These are phyloP conservation scores for Saccostrea echinata DNA, from an alignment of 1,140 invertebrate genomes.

Conservation along the genomic window DNA sequence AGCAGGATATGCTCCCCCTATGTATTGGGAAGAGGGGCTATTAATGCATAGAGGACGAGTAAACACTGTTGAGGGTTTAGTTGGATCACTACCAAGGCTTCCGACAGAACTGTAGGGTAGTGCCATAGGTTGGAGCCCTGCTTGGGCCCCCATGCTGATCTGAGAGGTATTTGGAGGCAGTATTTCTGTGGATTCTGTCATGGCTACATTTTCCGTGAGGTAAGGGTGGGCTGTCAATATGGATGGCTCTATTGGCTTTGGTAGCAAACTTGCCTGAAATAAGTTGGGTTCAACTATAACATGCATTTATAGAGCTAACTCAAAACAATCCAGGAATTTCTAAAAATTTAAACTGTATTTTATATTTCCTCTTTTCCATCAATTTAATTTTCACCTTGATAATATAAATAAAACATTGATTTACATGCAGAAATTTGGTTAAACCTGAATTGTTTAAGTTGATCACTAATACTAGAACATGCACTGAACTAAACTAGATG, in stretches of 20 bases:
- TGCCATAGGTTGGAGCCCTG: conserved; percentile 12
- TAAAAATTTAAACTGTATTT: too few species aligned
- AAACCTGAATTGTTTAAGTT: background rate
- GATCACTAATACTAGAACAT: background rate
- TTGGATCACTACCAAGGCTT: background rate
- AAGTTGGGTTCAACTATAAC: conserved; percentile 37
- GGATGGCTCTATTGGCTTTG: conserved; percentile 63
- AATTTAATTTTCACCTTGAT: background rate
- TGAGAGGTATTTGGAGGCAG: conserved; percentile 10
- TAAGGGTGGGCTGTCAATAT: conserved; percentile 37
- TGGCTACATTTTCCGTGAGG: conserved; percentile 17
- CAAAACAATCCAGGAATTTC: conserved; percentile 28
- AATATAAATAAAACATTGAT: background rate
- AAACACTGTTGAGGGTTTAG: background rate
- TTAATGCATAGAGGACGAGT: background rate
- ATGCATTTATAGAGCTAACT: conserved; percentile 36
- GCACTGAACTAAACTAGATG: background rate
- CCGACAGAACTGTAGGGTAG: background rate
- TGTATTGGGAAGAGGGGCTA: background rate
- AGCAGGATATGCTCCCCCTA: background rate
- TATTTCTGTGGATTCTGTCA: background rate
- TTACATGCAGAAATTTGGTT: background rate
- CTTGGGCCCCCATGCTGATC: background rate
- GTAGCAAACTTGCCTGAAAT: conserved; percentile 67
- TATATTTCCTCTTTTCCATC: too few species aligned